Percentiles rank a stretch among this genome's conserved stretches.
Evolutionary conservation across 2,888 invertebrate genomes (phyloP).

Genomic region (Aelia acuminata): DNA sequence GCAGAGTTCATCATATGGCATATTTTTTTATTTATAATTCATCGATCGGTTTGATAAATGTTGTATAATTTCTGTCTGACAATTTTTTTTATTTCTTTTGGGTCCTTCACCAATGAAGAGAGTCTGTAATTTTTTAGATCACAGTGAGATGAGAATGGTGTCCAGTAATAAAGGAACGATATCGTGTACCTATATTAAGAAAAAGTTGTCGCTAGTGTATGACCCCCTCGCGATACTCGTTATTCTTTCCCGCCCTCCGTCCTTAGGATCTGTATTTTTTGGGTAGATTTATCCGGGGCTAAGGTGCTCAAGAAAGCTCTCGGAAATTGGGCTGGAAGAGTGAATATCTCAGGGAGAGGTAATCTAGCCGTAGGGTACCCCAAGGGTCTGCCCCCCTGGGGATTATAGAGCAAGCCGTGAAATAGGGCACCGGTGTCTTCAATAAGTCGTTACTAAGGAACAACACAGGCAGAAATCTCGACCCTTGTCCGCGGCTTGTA

Average conservation of each 20-base stretch:
- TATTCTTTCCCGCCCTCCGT: neutral
- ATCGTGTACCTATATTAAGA: too few species aligned
- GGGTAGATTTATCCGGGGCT: neutral
- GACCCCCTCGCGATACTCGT: neutral
- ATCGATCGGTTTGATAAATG: too few species aligned
- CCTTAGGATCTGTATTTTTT: neutral
- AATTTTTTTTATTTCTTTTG: too few species aligned
- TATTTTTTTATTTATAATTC: too few species aligned
- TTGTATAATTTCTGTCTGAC: too few species aligned
- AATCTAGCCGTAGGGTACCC: conserved; percentile 1
- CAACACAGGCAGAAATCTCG: neutral
- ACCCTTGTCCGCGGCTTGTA: neutral
- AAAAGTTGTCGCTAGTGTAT: too few species aligned
- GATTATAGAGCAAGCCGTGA: conserved; percentile 19
- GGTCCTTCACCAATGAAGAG: too few species aligned
- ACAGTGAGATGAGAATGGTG: too few species aligned
- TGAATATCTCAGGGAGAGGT: conserved; percentile 20
- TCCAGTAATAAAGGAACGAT: too few species aligned
- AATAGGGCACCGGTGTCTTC: neutral
- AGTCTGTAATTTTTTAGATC: too few species aligned
- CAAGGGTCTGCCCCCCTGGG: neutral
- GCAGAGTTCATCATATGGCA: too few species aligned
- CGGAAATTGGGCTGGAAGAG: conserved; percentile 3
- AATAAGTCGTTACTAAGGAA: conserved; percentile 28
- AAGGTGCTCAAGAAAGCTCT: neutral